Base-by-base conservation (phyloP, 2,888 invertebrate species). In the Brachylomia viminalis region DNA sequence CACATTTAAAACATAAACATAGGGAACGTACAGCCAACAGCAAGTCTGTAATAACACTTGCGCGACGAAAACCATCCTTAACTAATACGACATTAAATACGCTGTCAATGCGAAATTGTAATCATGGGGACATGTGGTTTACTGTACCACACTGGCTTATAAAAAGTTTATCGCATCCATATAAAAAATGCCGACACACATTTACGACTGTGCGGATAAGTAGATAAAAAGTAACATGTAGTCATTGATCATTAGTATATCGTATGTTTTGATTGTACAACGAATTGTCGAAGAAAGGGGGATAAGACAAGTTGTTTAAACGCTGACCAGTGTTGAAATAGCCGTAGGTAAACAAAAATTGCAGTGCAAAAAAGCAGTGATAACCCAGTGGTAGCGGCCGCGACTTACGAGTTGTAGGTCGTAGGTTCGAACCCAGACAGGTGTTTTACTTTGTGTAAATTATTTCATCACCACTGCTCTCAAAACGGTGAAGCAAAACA, bases 151-250 rank as follows among this genome's bases (percentile, higher is more conserved):
- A 65, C 47, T 38, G 47, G 15, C 47, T 27, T 67, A 67, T 70
- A 77, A 76, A 77, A 83, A 67, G 47, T 84, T 84, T 86, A 84
- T 86, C 73, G 8, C 42, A 47, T 13, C 20, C 42, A 71, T 77
- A 79, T 77, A 83, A 75, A 83, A 73, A 79, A 82, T 30, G 47
- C 33, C 4, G 56, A 17, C 59, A 66, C n/a, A 66, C 56, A 87
- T 86, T 86, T 79, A 83, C 68, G 85, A 74, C 77, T 61, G 59
- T 23, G 20, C 58, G 75, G 72, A 15, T 73, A 85, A 85, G 78
- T 87, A 79, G 85, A 85, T 87, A 86, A 85, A 85, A 79, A 56
- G 45, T 54, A n/a, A 66, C 54, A 52, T 58, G 33, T 69, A 64
- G 69, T 66, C 72, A 71, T 74, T 67, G 75, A 75, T 86, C 86